Conservation (phyloP, 2,888 invertebrate genomes). For the Hartigia nigra region DNA sequence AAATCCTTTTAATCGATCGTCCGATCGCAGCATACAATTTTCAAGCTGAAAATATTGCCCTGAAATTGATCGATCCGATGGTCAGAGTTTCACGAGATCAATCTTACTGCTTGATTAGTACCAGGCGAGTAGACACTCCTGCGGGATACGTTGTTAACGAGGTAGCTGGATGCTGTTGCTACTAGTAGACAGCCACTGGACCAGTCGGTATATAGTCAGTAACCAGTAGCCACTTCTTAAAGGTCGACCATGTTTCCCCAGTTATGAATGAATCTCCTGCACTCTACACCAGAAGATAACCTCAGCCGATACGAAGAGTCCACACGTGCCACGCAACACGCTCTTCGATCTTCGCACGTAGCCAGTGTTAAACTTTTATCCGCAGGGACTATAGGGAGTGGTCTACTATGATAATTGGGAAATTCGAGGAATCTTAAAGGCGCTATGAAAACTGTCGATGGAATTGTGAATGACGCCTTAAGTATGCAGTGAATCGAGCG, state of each 20-base stretch:
- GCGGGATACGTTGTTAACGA: neutral
- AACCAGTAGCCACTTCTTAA: neutral
- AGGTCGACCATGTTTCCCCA: slow-evolving; percentile 13
- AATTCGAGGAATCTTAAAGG: neutral
- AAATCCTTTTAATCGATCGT: neutral
- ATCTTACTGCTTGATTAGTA: neutral
- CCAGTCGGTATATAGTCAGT: neutral
- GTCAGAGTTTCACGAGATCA: neutral
- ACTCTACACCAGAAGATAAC: slow-evolving; percentile 28
- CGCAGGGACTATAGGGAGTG: too few species aligned
- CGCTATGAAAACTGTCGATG: neutral
- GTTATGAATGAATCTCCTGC: slow-evolving; percentile 33
- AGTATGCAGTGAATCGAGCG: neutral
- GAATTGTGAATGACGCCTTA: neutral
- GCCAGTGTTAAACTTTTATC: too few species aligned
- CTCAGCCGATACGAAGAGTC: slow-evolving; percentile 23
- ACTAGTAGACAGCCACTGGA: neutral
- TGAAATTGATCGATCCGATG: neutral
- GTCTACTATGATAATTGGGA: too few species aligned
- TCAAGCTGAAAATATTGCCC: neutral
- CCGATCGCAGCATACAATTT: neutral
- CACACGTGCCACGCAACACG: neutral
- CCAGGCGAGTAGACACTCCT: neutral
- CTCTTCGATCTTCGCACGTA: neutral
- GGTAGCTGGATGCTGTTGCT: neutral